These are phyloP conservation scores for Numenius phaeopus DNA, from an alignment of 2,797 vertebrate genomes.

Conservation along the genomic window DNA sequence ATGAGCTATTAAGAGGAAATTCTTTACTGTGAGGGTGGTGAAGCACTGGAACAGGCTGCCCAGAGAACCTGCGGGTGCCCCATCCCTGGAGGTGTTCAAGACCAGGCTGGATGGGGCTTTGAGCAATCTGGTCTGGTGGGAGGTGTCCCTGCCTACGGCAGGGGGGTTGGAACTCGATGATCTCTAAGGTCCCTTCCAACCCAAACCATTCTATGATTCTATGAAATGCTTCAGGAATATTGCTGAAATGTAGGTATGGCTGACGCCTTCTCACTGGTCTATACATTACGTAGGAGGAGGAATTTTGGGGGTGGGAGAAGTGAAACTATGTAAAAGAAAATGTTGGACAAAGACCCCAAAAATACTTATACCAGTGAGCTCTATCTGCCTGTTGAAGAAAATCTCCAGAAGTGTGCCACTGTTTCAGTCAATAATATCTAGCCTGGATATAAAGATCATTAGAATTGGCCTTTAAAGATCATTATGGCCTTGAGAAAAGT, in stretches of 20 bases:
- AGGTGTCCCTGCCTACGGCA: too few relatives aligned
- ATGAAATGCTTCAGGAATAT: background rate
- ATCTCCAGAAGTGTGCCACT: background rate
- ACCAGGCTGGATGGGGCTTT: too few relatives aligned
- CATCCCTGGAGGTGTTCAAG: too few relatives aligned
- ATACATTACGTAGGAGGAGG: background rate
- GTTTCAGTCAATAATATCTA: background rate
- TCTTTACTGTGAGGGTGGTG: too few relatives aligned
- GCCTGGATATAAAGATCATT: background rate
- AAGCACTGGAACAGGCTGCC: too few relatives aligned
- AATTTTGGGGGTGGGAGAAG: background rate
- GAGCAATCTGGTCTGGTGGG: too few relatives aligned
- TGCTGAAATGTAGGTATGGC: background rate
- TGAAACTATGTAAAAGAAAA: background rate
- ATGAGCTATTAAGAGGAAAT: too few relatives aligned
- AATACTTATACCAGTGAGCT: background rate
- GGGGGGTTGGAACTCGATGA: too few relatives aligned
- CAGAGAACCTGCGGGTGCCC: too few relatives aligned
- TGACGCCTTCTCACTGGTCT: background rate
- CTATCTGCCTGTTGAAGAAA: background rate
- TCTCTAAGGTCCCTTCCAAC: too few relatives aligned
- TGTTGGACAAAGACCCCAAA: background rate
- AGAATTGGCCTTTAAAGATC: constrained; percentile 35
- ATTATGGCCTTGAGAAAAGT: constrained; percentile 11
- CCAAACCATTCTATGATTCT: too few relatives aligned